These are phyloP conservation scores for Willowsia nigromaculata DNA, from an alignment of 2,888 invertebrate genomes.

Conservation along the genomic window DNA sequence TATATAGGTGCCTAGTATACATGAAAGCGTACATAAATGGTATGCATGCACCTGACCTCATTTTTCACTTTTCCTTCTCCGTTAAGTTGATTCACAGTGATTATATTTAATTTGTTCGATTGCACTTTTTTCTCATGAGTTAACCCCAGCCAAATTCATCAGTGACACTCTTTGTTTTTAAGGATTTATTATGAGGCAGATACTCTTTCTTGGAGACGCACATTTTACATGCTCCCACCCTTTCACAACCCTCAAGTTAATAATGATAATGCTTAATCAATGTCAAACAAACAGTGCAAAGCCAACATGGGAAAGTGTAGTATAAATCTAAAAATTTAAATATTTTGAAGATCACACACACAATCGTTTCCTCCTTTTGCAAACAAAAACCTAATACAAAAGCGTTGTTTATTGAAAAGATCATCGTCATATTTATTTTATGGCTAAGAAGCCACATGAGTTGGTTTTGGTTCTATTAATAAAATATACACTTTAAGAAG, in stretches of 20 bases:
- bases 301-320: neutral
- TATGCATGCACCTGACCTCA: conserved; percentile 45
- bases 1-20: neutral
- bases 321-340: conserved; percentile 1
- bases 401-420: neutral
- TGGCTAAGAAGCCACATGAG: too few species aligned
- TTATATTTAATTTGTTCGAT: conserved; percentile 5
- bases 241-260: neutral
- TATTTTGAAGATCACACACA: conserved; percentile 40
- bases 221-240: neutral
- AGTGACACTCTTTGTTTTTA: neutral
- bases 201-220: neutral
- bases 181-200: neutral
- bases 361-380: conserved; percentile 9
- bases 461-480: too few species aligned
- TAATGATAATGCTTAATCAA: neutral
- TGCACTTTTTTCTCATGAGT: neutral
- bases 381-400: too few species aligned
- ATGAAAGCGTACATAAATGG: too few species aligned
- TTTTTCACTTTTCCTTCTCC: conserved; percentile 15
- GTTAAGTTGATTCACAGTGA: neutral
- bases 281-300: neutral
- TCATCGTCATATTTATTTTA: too few species aligned
- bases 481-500: neutral
- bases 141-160: neutral